Base-by-base conservation (phyloP, 2,797 vertebrate species). In the Pangasius larnaudii region DNA sequence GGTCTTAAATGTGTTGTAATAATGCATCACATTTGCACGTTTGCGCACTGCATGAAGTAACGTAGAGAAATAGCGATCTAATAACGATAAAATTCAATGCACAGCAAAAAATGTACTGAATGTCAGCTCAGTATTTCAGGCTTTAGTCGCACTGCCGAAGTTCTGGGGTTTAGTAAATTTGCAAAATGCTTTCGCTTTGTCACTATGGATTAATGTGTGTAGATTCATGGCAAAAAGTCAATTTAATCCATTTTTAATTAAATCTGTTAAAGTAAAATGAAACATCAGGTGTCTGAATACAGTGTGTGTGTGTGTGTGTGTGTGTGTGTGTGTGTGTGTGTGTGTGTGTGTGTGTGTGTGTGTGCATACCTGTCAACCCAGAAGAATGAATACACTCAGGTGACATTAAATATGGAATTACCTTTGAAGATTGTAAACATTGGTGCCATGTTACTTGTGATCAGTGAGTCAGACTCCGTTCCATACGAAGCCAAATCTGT, bases 381-480 rank as follows among this genome's bases (percentile, higher is more conserved):
- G 7, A 59, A 59, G 22, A 59, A 59, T 59, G 24, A 59, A 65
- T 65, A 65, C 36, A 39, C 42, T 42, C 7, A 74, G 19, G 8
- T 42, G 9, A 27, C 10, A 49, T 51, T 8, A 46, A 83, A 85
- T 79, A 59, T 39, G 27, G 24, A 46, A 5, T 95, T 95, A 98
- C 98, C 95, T 97, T 91, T 96, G 91, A 99, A 99, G 84, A 94
- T 95, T 53, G 91, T 88, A 89, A 96, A 99, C 98, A 99, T 99
- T 0, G 97, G 98, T 49, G 95, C 97, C 92, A 98, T 95, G 94
- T 99, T 99, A 95, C 97, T 99, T 27, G 95, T 97, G 92, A 99
- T 94, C 80, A 98, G 93, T 72, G 97, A 98, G 93, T 98, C 98
- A 53, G 94, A 91, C 65, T 90, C 74, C 2, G 71, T 79, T 89